phyloP scores from a whole-genome alignment of 2,797 vertebrate genomes.

The Peromyscus eremicus region DNA sequence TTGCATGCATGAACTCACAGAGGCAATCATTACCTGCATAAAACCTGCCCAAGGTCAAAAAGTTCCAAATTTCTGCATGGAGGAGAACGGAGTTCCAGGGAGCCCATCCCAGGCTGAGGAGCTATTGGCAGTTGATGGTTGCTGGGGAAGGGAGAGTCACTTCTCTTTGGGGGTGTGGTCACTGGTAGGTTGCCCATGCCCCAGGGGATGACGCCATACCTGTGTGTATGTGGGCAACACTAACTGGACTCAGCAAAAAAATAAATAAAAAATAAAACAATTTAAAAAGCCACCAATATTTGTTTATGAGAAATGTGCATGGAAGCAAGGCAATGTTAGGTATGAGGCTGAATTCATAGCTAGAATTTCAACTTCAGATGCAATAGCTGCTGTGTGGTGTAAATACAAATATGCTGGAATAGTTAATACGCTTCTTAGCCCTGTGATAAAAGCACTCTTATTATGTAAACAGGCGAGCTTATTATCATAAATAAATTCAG shows the following conservation, averaged over 20 bases:
- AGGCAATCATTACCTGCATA: too few relatives aligned
- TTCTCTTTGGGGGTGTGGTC: background rate
- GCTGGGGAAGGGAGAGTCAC: background rate
- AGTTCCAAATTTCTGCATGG: background rate
- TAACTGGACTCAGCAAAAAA: background rate
- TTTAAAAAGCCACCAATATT: background rate
- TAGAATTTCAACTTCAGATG: background rate
- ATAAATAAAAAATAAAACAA: background rate
- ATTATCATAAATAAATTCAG: slow-evolving; percentile 37
- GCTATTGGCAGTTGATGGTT: background rate
- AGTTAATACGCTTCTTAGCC: background rate
- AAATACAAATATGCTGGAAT: background rate
- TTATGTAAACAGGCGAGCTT: background rate
- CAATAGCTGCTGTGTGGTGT: background rate
- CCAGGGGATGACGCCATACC: background rate
- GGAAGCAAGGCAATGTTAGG: background rate
- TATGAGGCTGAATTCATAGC: slow-evolving; percentile 19
- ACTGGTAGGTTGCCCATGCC: background rate
- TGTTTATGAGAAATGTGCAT: background rate
- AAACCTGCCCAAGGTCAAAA: background rate
- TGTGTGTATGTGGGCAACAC: too few relatives aligned
- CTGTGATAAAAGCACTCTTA: background rate
- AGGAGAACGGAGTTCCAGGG: background rate
- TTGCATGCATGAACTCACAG: background rate
- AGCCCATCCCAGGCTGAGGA: background rate